Evolutionary conservation across 2,888 invertebrate genomes (phyloP).

Genomic region (Agrotis segetum): DNA sequence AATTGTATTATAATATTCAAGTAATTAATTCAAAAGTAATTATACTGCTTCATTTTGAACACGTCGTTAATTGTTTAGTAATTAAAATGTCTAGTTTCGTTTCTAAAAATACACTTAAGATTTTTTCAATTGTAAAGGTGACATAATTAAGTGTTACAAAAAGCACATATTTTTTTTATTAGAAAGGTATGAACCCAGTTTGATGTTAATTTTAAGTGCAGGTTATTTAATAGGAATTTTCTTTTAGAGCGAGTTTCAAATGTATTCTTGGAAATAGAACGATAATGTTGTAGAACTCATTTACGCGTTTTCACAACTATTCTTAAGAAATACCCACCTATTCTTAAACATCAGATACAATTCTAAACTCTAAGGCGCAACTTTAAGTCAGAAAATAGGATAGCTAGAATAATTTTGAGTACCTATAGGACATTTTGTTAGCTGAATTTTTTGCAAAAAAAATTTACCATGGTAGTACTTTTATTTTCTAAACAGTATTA

Average conservation of each 20-base stretch:
- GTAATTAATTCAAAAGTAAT: slow-evolving; percentile 42
- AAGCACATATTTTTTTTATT: background rate
- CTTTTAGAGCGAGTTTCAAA: background rate
- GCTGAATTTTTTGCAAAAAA: background rate
- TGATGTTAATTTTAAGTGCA: background rate
- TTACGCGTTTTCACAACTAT: too few species aligned
- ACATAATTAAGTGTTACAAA: background rate
- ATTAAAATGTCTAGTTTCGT: slow-evolving; percentile 25
- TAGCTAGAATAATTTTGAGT: background rate
- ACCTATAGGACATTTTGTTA: background rate
- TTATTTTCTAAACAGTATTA: too few species aligned
- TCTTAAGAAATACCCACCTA: background rate
- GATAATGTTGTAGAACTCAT: too few species aligned
- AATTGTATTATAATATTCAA: slow-evolving; percentile 51
- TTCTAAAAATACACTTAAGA: slow-evolving; percentile 13
- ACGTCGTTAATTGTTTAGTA: slow-evolving; percentile 7
- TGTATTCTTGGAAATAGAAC: background rate
- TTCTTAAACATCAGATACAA: background rate
- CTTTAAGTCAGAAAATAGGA: too few species aligned
- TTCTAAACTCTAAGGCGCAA: background rate
- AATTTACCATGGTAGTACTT: too few species aligned
- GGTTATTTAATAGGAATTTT: background rate
- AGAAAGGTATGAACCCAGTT: background rate
- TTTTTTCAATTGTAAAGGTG: background rate
- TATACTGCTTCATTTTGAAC: slow-evolving; percentile 38